A percentile compares a stretch with the other conserved stretches of the same genome.
Conservation (phyloP, 2,113 vertebrate species). For the Tiliqua scincoides region DNA sequence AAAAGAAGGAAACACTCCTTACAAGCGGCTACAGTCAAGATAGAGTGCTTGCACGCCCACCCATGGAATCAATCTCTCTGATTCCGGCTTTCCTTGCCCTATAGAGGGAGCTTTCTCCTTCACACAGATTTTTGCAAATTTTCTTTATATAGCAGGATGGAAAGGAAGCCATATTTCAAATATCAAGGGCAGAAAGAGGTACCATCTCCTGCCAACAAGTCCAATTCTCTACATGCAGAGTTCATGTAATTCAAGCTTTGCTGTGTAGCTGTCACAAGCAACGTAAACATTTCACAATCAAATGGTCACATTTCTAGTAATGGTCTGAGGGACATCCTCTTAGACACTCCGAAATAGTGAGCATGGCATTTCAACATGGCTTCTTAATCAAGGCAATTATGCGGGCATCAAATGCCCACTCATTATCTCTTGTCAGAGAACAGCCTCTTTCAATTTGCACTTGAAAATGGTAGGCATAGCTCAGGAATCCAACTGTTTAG, state of each 20-base stretch:
- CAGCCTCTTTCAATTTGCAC: too few relatives aligned
- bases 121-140: not conserved
- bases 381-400: too few relatives aligned
- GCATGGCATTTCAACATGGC: too few relatives aligned
- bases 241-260: not conserved
- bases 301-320: not conserved
- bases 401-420: too few relatives aligned
- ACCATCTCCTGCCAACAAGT: not conserved
- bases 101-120: not conserved
- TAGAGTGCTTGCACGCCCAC: not conserved
- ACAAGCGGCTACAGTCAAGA: not conserved
- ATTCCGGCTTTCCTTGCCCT: not conserved
- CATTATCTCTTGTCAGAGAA: too few relatives aligned
- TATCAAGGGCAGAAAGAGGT: not conserved
- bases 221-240: not conserved
- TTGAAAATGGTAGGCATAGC: too few relatives aligned
- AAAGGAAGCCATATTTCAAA: slow-evolving; percentile 11
- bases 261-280: not conserved
- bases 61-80: not conserved
- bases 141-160: not conserved
- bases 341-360: not conserved
- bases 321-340: too few relatives aligned
- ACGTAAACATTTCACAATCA: not conserved
- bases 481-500: too few relatives aligned
- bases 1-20: not conserved